Evolutionary conservation across 2,797 vertebrate species (phyloP).

Genomic region (Sebastes oblongus): DNA sequence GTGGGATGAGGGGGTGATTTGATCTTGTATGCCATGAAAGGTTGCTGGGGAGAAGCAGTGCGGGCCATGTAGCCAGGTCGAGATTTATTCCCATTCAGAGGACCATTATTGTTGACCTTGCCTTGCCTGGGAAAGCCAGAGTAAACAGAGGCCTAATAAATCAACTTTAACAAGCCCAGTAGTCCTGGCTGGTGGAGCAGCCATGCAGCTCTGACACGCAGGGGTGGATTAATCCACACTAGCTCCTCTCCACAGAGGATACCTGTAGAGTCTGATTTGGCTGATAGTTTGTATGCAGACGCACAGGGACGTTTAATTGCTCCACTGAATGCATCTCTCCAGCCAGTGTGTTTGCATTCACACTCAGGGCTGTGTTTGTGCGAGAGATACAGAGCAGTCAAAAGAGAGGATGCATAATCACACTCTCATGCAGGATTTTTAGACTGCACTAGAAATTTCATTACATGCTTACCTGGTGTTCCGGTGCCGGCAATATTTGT

Average conservation of each 20-base stretch:
- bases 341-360: conserved; percentile 65
- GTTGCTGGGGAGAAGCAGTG: conserved; percentile 57
- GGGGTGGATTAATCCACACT: conserved; percentile 77
- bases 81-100: conserved; percentile 86
- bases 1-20: conserved; percentile 40
- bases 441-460: conserved; percentile 75
- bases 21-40: conserved; percentile 62
- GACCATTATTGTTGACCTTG: conserved; percentile 87
- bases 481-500: conserved; percentile 70
- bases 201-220: conserved; percentile 74
- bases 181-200: conserved; percentile 69
- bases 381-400: conserved; percentile 62
- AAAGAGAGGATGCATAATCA: conserved; percentile 72
- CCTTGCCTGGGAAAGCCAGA: conserved; percentile 81
- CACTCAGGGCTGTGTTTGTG: conserved; percentile 64
- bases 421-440: conserved; percentile 67
- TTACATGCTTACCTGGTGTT: conserved; percentile 79
- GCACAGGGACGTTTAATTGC: conserved; percentile 81
- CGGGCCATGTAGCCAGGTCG: conserved; percentile 63
- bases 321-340: conserved; percentile 76
- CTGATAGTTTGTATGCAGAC: conserved; percentile 78
- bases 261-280: conserved; percentile 81
- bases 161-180: conserved; percentile 85
- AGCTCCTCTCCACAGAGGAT: conserved; percentile 71
- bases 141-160: conserved; percentile 86